Base-by-base conservation (phyloP, 2,113 vertebrate genomes). In the Macroglossus sobrinus region DNA sequence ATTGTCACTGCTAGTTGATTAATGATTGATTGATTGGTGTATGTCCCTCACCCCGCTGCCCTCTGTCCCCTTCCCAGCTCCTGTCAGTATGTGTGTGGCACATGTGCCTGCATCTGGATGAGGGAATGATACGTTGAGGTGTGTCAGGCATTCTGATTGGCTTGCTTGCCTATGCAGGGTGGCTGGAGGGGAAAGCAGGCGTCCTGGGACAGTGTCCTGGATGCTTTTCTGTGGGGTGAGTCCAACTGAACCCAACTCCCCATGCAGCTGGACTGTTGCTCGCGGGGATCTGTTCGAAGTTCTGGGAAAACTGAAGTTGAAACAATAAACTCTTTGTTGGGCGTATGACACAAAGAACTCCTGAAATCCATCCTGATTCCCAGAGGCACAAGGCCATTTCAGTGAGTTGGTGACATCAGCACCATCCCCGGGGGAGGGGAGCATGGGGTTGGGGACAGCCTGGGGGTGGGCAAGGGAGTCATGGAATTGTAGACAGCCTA, bases 31-130 rank as follows among this genome's bases (percentile, higher is more conserved):
- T 19, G 78, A 13, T 15, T 69, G 33, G 22, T 50, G 5, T 30
- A 5, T n/a, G 26, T 50, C 24, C 11, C 0, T 45, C 38, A 19
- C 26, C 43, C 45, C 0, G 0, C 13, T 0, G 0, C 50, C 12
- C 4, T n/a, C 38, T 24, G 28, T 18, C 33, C 66, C 72, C 2
- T 16, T 55, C n/a, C 38, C 7, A 28, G 61, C 38, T 63, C 57
- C 88, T 7, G 0, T 24, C n/a, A 22, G 19, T 30, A 24, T 21
- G 1, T 22, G 8, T 6, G 0, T 33, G n/a, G 19, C 59, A 53
- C 4, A 4, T 0, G 2, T 8, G 43, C 66, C 33, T 11, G 8
- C 40, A 16, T n/a, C 45, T 10, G 28, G 28, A 40, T 2, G 11
- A 7, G 9, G 40, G 74, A 53, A 16, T 0, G 1, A 30, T 50